Percentiles rank a stretch among this genome's conserved stretches.
These are phyloP conservation scores for Gymnarchus niloticus DNA, from an alignment of 2,113 vertebrate genomes.

Conservation along the genomic window DNA sequence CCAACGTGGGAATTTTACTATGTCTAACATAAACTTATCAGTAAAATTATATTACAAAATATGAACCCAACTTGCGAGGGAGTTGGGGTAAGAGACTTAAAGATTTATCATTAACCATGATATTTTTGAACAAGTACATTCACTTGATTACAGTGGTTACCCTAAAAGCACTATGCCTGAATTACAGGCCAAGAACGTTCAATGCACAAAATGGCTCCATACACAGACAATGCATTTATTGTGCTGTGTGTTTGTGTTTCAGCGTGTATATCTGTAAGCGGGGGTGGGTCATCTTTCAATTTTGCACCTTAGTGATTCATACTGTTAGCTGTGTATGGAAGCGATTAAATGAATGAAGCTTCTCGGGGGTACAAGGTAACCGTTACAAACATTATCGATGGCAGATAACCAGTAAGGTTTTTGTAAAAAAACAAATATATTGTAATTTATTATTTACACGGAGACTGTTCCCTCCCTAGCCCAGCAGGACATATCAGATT, in stretches of 20 bases:
- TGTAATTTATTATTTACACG: background rate
- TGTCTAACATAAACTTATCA: background rate
- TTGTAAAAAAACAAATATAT: background rate
- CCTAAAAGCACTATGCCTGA: background rate
- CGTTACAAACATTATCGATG: background rate
- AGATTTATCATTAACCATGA: background rate
- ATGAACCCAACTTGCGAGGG: background rate
- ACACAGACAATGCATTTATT: background rate
- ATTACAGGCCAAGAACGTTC: background rate
- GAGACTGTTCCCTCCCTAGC: background rate
- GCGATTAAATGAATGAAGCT: background rate
- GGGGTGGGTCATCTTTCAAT: background rate
- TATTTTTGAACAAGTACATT: background rate
- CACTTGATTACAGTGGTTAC: no score
- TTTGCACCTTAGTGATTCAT: background rate
- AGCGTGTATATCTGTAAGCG: background rate
- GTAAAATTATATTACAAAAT: background rate
- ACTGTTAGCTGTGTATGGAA: background rate
- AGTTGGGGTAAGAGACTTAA: background rate
- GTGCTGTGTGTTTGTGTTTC: background rate
- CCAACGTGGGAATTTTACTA: no score
- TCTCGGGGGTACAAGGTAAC: background rate
- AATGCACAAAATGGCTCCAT: background rate
- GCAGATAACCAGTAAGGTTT: background rate
- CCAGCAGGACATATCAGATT: background rate